Evolutionary conservation across 1,140 invertebrate genomes (phyloP).

Genomic region (Lepidurus couesii): DNA sequence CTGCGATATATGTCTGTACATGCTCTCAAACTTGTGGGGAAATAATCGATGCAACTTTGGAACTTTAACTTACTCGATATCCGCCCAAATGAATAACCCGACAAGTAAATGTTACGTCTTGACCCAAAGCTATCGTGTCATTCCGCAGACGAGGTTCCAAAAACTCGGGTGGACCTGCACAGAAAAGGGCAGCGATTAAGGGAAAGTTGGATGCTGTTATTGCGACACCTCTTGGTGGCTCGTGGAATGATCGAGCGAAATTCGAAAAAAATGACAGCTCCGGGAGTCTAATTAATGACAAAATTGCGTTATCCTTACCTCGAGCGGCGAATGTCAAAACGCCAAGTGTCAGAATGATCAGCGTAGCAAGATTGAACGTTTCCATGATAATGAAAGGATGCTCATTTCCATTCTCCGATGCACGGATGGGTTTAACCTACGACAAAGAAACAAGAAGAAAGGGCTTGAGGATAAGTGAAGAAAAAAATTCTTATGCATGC

Average conservation of each 20-base stretch:
- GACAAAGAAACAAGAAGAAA: not conserved
- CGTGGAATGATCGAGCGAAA: not conserved
- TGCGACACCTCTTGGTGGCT: not conserved
- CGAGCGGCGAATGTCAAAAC: constrained; percentile 12
- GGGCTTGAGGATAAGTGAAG: too few species aligned
- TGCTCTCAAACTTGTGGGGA: constrained; percentile 29
- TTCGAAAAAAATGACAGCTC: not conserved
- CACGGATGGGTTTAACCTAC: not conserved
- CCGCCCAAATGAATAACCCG: constrained; percentile 76
- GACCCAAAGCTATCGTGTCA: constrained; percentile 75
- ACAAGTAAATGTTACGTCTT: constrained; percentile 80
- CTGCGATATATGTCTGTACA: too few species aligned
- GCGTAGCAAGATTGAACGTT: constrained; percentile 5
- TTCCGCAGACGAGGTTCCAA: constrained; percentile 57
- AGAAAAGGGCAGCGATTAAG: not conserved
- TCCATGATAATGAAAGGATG: constrained; percentile 9
- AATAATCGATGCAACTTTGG: not conserved
- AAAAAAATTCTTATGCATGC: too few species aligned
- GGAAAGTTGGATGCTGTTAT: not conserved
- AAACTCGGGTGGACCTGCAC: not conserved
- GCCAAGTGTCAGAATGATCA: constrained; percentile 10
- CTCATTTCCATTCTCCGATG: not conserved
- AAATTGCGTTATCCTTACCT: constrained; percentile 3
- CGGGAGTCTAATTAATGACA: not conserved
- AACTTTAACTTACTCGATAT: constrained; percentile 62